phyloP scores from a whole-genome alignment of 2,113 vertebrate genomes.

The Sphaerodactylus townsendi region DNA sequence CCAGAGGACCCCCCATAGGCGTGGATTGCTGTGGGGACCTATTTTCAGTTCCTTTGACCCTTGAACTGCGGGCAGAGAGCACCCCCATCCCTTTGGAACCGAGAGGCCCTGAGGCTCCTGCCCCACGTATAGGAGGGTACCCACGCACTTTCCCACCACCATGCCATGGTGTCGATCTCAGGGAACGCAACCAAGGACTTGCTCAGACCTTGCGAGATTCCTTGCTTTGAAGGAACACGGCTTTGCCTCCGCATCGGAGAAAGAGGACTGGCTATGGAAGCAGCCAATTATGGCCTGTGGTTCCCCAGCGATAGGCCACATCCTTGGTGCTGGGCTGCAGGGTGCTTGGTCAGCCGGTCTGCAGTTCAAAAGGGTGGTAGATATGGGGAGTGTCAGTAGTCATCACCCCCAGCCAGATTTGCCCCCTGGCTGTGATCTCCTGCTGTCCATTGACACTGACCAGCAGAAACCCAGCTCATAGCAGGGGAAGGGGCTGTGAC shows the following conservation, averaged over 20 bases:
- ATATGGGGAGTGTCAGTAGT: background rate
- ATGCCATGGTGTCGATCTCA: constrained; percentile 49
- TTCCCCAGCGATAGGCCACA: background rate
- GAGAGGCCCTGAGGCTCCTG: constrained; percentile 11
- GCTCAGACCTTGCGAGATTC: background rate
- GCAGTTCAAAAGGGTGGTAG: background rate
- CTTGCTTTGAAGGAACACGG: background rate
- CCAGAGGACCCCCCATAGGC: background rate
- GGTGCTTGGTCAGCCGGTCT: background rate
- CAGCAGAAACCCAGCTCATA: background rate
- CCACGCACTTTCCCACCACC: background rate
- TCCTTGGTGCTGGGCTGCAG: background rate
- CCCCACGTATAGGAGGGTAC: accelerated
- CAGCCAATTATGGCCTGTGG: background rate
- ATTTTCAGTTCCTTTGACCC: too few species aligned
- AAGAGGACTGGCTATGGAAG: background rate
- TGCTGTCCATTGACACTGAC: background rate
- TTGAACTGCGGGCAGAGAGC: background rate
- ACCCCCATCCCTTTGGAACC: constrained; percentile 17
- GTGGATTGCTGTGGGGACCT: constrained; percentile 18
- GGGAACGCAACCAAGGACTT: constrained; percentile 49
- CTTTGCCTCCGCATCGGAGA: background rate
- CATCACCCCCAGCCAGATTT: background rate
- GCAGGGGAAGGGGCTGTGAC: background rate
- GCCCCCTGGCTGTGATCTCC: background rate